Evolutionary conservation across 1,140 invertebrate genomes (phyloP).

Genomic region (Metaphire vulgaris): DNA sequence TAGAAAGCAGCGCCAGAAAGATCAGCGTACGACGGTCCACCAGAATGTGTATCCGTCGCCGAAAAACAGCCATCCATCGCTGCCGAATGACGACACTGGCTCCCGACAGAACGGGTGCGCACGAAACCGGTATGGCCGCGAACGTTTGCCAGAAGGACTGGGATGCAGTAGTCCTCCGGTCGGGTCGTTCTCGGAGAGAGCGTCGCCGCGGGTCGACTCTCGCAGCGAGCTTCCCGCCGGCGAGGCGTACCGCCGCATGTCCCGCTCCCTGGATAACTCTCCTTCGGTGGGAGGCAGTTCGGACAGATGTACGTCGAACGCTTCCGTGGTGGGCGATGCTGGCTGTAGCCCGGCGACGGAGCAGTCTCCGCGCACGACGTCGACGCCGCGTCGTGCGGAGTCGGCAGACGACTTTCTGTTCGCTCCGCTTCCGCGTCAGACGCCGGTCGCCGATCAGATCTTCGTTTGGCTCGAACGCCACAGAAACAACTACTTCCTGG

Average conservation of each 20-base stretch:
- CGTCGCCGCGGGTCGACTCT: background rate
- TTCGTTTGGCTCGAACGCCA: background rate
- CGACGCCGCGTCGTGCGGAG: background rate
- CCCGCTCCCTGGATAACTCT: background rate
- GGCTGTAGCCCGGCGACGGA: background rate
- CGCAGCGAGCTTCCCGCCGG: background rate
- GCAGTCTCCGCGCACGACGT: background rate
- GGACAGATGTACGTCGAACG: background rate
- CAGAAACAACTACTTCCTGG: background rate
- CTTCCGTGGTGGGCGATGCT: background rate
- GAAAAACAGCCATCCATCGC: background rate
- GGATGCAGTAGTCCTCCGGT: background rate
- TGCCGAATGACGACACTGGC: background rate
- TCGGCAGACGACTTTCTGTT: conserved; percentile 12
- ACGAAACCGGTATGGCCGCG: background rate
- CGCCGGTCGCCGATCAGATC: background rate
- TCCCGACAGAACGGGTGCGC: background rate
- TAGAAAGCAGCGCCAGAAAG: background rate
- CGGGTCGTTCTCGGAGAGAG: background rate
- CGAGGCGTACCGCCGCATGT: background rate
- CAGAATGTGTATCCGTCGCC: no score
- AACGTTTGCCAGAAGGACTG: background rate
- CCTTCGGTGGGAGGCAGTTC: background rate
- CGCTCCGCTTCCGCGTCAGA: conserved; percentile 2
- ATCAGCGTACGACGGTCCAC: background rate